Percentiles rank a stretch among this genome's conserved stretches.
phyloP scores from a whole-genome alignment of 2,113 vertebrate genomes.

The Callorhinus ursinus region DNA sequence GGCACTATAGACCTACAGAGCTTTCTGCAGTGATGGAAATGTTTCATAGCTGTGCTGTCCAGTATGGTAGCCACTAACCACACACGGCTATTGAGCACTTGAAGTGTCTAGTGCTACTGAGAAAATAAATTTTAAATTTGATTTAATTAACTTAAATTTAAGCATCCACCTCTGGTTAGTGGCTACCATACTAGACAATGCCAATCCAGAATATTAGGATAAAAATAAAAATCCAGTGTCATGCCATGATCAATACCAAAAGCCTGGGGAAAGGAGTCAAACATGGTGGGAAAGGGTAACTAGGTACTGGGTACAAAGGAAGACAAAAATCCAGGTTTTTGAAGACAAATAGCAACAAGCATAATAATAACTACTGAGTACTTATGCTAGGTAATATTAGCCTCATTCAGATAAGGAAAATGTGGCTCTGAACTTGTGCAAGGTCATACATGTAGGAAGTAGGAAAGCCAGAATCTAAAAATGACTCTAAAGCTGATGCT shows the following conservation, averaged over 20 bases:
- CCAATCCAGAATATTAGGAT: background rate
- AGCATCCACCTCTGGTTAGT: background rate
- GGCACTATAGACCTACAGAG: background rate
- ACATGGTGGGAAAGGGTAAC: background rate
- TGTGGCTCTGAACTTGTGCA: background rate
- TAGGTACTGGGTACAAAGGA: background rate
- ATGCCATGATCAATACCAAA: background rate
- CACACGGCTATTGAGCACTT: background rate
- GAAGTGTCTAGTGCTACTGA: background rate
- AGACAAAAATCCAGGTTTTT: background rate
- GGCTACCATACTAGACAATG: background rate
- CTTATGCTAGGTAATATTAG: background rate
- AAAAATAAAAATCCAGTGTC: background rate
- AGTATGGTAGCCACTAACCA: background rate
- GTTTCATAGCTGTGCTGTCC: background rate
- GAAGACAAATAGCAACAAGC: background rate
- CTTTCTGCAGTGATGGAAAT: background rate
- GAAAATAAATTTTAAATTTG: background rate
- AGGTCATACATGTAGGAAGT: background rate
- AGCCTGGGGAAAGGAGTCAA: background rate
- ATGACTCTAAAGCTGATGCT: background rate
- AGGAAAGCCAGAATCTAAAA: background rate
- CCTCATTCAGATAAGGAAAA: background rate
- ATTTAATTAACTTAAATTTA: conserved; percentile 1
- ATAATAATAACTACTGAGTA: background rate